Evolutionary conservation across 2,113 vertebrate species (phyloP), one percentile per base, ranked within the genome.

Genomic region (Rhegmatorhina hoffmannsi): DNA sequence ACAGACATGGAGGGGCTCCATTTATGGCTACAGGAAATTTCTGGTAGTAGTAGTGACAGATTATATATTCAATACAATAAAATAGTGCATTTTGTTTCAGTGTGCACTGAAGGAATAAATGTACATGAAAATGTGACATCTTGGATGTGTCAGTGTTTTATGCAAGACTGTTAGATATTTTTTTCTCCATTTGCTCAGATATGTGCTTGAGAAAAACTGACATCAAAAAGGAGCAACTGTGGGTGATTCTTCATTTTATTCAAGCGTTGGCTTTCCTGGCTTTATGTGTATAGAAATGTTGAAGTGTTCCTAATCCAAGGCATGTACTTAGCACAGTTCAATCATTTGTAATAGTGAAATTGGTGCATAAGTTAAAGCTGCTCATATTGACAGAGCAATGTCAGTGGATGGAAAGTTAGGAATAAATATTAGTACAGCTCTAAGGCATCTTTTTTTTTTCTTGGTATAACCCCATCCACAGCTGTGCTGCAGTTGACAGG

Each of bases 391-490:
- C 78, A 50, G 17, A 94, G 74, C 40, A 47, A 52, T 47, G 59
- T 63, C 14, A 4, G 38, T 75, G 80, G 80, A 59, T 53, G 46
- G 43, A 52, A 84, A 58, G 68, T 58, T 9, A 1, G 46, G 66
- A 84, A 82, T 92, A 91, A 89, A 79, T 88, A 82, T 63, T 92
- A 91, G 63, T 84, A 84, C 28, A 75, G 7, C 36, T 59, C 19
- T 74, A 78, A 89, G 28, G 13, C 15, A 6, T 69, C 10, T 80
- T 36, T 78, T 38, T n/a, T 69, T 68, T 80, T 56, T 9, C 68
- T 68, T 3, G 0, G 3, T 64, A 12, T 55, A 75, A 60, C 64
- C 24, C 29, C 4, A 1, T 89, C 44, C 50, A 17, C 56, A 70
- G 69, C 44, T 75, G 47, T 62, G 43, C 46, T 70, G 62, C 21